Conservation (phyloP, 2,797 vertebrate genomes). For the Hipposideros larvatus region DNA sequence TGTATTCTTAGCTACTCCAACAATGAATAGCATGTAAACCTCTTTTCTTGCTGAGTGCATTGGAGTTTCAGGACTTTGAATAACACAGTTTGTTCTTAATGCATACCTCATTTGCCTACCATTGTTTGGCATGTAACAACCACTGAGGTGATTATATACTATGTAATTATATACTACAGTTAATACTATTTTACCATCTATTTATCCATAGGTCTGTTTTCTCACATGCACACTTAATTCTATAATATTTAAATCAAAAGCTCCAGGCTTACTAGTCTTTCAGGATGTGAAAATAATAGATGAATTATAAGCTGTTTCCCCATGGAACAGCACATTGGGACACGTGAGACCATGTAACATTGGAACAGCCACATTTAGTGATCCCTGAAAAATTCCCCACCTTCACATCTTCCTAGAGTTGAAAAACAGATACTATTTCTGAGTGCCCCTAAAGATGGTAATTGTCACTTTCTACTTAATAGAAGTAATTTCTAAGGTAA, state of each 20-base stretch:
- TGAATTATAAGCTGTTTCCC: slow-evolving; percentile 56
- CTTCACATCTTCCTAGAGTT: neutral
- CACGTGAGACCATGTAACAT: neutral
- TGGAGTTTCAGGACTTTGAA: slow-evolving; percentile 78
- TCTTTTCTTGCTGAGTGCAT: slow-evolving; percentile 71
- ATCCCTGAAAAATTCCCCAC: slow-evolving; percentile 2
- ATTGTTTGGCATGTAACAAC: slow-evolving; percentile 77
- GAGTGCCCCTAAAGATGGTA: neutral
- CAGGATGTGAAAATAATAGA: slow-evolving; percentile 63
- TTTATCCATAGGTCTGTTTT: slow-evolving; percentile 76
- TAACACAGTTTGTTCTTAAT: slow-evolving; percentile 81
- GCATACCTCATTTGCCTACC: slow-evolving; percentile 74
- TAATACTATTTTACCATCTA: slow-evolving; percentile 79
- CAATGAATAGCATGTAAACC: slow-evolving; percentile 68
- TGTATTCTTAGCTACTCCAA: slow-evolving; percentile 72
- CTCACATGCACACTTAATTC: slow-evolving; percentile 76
- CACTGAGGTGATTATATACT: slow-evolving; percentile 81
- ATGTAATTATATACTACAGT: slow-evolving; percentile 80
- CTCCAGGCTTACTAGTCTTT: slow-evolving; percentile 63
- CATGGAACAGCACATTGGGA: neutral
- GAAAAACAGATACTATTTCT: slow-evolving; percentile 51
- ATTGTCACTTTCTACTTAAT: neutral
- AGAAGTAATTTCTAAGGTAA: neutral
- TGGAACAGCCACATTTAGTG: neutral
- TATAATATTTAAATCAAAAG: slow-evolving; percentile 72